These are phyloP conservation scores for Hormiphora californensis DNA, from an alignment of 37 sponge, comb jelly and placozoan genomes.

Conservation along the genomic window DNA sequence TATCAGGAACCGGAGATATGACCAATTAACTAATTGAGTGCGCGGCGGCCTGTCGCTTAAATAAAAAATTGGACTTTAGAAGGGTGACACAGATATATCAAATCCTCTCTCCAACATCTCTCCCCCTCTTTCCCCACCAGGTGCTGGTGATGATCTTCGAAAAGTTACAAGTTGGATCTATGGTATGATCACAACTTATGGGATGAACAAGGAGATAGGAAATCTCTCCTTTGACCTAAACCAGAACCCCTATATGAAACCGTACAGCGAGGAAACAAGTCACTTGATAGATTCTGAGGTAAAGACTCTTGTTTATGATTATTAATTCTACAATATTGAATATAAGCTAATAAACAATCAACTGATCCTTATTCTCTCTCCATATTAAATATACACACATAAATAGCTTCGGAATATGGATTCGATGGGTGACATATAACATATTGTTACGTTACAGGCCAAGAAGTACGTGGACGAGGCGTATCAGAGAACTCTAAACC, in stretches of 20 bases:
- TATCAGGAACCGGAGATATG: no score
- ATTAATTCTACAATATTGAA: no score
- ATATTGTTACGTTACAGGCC: background rate
- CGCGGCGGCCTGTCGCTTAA: no score
- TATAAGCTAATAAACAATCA: no score
- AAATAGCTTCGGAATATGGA: no score
- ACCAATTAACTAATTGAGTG: no score
- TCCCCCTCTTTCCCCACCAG: constrained; percentile 34
- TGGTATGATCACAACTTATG: constrained; percentile 86
- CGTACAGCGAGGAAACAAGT: constrained; percentile 95
- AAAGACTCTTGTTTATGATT: no score
- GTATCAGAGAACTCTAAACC: constrained; percentile 19
- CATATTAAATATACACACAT: no score
- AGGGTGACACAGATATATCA: no score
- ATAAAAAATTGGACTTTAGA: no score
- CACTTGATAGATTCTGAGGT: constrained; percentile 81
- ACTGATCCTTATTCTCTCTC: no score
- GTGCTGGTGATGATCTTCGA: constrained; percentile 92
- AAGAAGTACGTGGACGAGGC: constrained; percentile 29
- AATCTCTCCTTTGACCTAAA: constrained; percentile 88
- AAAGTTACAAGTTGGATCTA: constrained; percentile 87
- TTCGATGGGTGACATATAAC: no score
- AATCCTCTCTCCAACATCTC: background rate
- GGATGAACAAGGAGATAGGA: constrained; percentile 85
- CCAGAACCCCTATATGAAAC: constrained; percentile 61